A percentile compares a stretch with the other conserved stretches of the same genome.
These are phyloP conservation scores for Phania funesta DNA, from an alignment of 2,888 invertebrate genomes.

Conservation along the genomic window DNA sequence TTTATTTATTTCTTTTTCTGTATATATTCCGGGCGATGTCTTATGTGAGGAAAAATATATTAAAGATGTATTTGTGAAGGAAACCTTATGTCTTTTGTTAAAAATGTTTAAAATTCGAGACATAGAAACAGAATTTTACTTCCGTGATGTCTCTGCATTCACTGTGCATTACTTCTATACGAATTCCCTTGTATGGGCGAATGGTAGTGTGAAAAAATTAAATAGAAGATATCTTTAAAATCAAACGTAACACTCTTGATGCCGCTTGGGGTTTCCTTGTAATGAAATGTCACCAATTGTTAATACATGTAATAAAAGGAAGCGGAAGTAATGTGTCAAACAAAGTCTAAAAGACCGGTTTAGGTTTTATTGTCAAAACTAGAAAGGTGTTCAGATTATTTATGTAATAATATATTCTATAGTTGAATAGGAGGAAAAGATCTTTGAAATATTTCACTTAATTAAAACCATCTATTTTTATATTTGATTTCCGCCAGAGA, in stretches of 20 bases:
- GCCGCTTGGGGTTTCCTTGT: no score
- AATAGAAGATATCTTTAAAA: constrained; percentile 34
- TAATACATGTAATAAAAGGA: constrained; percentile 39
- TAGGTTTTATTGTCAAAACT: no score
- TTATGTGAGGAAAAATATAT: constrained; percentile 27
- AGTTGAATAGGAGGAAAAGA: no score
- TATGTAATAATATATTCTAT: no score
- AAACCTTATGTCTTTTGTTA: constrained; percentile 20
- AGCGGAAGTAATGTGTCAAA: constrained; percentile 63
- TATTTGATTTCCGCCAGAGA: no score
- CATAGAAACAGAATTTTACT: constrained; percentile 39
- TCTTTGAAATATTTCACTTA: no score
- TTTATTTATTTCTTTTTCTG: constrained; percentile 1
- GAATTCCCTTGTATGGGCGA: constrained; percentile 5
- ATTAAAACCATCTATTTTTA: no score
- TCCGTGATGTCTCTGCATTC: constrained; percentile 45
- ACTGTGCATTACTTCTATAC: not conserved
- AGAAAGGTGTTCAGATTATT: no score
- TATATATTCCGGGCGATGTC: no score
- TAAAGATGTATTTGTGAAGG: constrained; percentile 37
- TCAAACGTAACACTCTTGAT: constrained; percentile 22
- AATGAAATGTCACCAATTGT: no score
- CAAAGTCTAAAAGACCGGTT: no score
- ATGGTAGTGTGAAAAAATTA: not conserved
- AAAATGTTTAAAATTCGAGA: constrained; percentile 49